A percentile compares a stretch with the other conserved stretches of the same genome.
Conservation (phyloP, 2,888 invertebrate species). For the Schizotus pectinicornis region DNA sequence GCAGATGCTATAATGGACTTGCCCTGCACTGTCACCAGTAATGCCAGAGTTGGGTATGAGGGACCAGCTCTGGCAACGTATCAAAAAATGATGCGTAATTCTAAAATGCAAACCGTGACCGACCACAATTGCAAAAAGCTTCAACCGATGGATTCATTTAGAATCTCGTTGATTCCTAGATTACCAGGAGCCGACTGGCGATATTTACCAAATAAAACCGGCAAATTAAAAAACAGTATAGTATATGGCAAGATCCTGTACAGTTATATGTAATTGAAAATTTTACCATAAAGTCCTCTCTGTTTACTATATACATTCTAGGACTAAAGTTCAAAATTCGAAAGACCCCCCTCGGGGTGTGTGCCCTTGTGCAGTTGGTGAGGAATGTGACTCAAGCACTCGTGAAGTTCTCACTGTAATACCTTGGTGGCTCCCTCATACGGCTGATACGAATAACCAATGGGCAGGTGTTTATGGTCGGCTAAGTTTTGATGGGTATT, state of each 20-base stretch:
- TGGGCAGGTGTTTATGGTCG: slow-evolving; percentile 65
- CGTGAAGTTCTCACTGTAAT: slow-evolving; percentile 62
- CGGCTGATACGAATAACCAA: slow-evolving; percentile 62
- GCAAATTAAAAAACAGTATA: slow-evolving; percentile 58
- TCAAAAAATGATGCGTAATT: slow-evolving; percentile 27
- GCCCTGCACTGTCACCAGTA: slow-evolving; percentile 58
- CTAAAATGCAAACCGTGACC: slow-evolving; percentile 38
- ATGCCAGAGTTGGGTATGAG: slow-evolving; percentile 50
- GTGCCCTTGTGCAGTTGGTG: slow-evolving; percentile 59
- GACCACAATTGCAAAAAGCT: slow-evolving; percentile 63
- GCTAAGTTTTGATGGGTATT: slow-evolving; percentile 62
- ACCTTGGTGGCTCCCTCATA: slow-evolving; percentile 65
- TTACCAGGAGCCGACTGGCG: slow-evolving; percentile 63
- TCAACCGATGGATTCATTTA: slow-evolving; percentile 58
- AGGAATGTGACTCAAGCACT: slow-evolving; percentile 56
- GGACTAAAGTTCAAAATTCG: slow-evolving; percentile 42
- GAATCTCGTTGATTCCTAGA: slow-evolving; percentile 61
- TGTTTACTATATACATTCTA: slow-evolving; percentile 9
- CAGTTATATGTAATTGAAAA: too few species aligned
- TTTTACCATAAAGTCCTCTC: too few species aligned
- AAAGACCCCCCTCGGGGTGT: slow-evolving; percentile 54
- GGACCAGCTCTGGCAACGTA: slow-evolving; percentile 56
- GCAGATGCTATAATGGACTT: slow-evolving; percentile 60
- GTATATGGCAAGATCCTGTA: too few species aligned
- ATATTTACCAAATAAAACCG: slow-evolving; percentile 61